Conservation (phyloP, 2,113 vertebrate species). For the Halichoerus grypus region DNA sequence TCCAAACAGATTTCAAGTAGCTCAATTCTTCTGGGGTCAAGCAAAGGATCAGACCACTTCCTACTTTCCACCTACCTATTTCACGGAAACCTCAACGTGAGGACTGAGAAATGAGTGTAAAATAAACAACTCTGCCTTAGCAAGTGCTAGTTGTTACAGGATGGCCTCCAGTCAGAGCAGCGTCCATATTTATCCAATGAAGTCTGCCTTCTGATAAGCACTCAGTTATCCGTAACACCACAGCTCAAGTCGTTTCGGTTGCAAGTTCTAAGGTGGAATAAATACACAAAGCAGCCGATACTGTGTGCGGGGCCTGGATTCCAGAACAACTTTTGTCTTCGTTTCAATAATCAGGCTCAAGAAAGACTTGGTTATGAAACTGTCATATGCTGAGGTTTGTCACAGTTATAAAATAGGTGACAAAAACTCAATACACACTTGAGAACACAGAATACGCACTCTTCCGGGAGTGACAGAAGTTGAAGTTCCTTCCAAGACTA, state of each 20-base stretch:
- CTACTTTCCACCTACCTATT: background rate
- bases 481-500: slow-evolving; percentile 39
- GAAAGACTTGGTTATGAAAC: background rate
- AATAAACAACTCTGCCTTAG: background rate
- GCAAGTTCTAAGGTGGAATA: background rate
- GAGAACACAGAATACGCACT: background rate
- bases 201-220: background rate
- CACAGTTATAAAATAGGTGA: background rate
- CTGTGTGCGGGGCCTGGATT: background rate
- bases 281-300: background rate
- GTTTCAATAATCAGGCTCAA: slow-evolving; percentile 23
- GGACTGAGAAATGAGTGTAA: background rate
- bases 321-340: background rate
- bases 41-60: background rate
- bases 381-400: background rate
- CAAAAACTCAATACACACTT: slow-evolving; percentile 9
- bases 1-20: background rate
- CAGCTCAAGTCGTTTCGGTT: background rate
- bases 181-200: background rate
- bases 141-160: background rate
- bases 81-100: background rate
- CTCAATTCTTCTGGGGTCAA: background rate
- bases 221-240: background rate
- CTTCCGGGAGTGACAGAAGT: slow-evolving; percentile 18
- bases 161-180: background rate